A percentile compares a stretch with the other conserved stretches of the same genome.
phyloP scores from a whole-genome alignment of 2,797 vertebrate genomes.

The Myotis planiceps region DNA sequence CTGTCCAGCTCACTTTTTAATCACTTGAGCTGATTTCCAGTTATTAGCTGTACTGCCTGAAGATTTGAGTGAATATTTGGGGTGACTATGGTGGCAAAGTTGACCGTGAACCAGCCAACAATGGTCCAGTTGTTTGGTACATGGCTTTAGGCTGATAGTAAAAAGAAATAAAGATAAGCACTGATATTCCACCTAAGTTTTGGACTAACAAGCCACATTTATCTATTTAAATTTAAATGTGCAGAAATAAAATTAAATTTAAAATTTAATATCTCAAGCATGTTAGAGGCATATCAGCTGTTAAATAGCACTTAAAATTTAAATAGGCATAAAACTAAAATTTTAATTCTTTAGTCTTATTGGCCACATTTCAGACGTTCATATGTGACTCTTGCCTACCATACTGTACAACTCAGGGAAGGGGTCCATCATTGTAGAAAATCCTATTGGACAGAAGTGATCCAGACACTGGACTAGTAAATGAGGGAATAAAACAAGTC shows the following conservation, averaged over 20 bases:
- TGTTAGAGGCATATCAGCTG: neutral
- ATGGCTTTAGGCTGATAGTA: neutral
- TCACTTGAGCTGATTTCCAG: neutral
- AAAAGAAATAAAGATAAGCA: neutral
- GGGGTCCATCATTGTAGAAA: neutral
- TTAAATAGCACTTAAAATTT: neutral
- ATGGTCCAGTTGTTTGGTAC: neutral
- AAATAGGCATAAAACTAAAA: neutral
- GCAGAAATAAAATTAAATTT: neutral
- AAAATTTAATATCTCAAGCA: neutral
- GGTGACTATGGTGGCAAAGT: neutral
- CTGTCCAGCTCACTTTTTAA: neutral
- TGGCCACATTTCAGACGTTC: neutral
- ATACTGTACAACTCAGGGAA: neutral
- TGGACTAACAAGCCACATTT: neutral
- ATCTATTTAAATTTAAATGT: neutral
- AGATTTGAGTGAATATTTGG: neutral
- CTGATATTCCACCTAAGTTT: neutral
- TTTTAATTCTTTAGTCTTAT: neutral
- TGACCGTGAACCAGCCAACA: neutral
- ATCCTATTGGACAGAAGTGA: neutral
- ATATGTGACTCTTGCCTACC: neutral
- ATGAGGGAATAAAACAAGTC: neutral
- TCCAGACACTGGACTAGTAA: neutral
- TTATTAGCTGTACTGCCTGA: neutral